A percentile compares a stretch with the other conserved stretches of the same genome.
These are phyloP conservation scores for Sphinx pinastri DNA, from an alignment of 2,888 invertebrate species.

Conservation along the genomic window DNA sequence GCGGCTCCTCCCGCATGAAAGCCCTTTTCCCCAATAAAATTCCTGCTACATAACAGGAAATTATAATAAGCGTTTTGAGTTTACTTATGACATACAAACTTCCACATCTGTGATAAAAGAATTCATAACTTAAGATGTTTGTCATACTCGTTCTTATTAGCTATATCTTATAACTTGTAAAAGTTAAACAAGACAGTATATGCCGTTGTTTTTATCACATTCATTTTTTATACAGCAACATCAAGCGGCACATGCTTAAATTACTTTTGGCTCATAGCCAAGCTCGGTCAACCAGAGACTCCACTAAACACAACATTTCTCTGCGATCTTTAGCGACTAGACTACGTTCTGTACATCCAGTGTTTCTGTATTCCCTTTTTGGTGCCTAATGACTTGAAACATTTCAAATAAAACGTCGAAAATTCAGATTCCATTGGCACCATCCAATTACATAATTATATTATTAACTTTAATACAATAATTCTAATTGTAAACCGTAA, in stretches of 20 bases:
- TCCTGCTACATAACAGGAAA: too few species aligned
- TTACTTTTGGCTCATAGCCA: not conserved
- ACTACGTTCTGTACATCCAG: not conserved
- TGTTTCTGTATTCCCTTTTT: not conserved
- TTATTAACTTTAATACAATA: not conserved
- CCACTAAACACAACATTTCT: constrained; percentile 7
- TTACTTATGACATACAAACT: too few species aligned
- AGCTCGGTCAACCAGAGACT: constrained; percentile 1
- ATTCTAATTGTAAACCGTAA: not conserved
- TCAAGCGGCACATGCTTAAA: constrained; percentile 15
- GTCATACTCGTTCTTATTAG: too few species aligned
- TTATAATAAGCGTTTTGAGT: too few species aligned
- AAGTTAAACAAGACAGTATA: not conserved
- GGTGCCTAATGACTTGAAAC: not conserved
- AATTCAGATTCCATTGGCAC: not conserved
- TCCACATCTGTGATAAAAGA: too few species aligned
- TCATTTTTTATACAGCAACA: constrained; percentile 7
- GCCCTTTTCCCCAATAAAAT: too few species aligned
- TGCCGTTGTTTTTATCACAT: constrained; percentile 4
- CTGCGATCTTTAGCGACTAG: not conserved
- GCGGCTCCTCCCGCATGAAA: too few species aligned
- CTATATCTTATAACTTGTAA: not conserved
- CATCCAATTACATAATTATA: not conserved
- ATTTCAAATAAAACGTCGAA: not conserved
- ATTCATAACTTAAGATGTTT: too few species aligned